Conservation (phyloP, 2,113 vertebrate genomes). For the Thryonomys swinderianus region DNA sequence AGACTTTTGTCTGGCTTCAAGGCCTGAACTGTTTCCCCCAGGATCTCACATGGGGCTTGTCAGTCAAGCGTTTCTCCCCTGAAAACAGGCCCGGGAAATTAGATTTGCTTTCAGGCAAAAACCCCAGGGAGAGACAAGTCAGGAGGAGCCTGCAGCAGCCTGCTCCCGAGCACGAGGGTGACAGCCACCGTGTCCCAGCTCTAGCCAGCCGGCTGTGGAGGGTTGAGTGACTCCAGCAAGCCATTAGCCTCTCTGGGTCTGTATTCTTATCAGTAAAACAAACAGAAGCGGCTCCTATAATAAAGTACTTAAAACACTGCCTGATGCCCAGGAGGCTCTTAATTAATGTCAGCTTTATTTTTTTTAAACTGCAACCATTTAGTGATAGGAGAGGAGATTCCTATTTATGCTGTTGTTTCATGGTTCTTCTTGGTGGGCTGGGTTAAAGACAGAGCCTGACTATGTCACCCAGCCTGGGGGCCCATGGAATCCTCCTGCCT, state of each 20-base stretch:
- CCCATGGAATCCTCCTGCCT: not conserved
- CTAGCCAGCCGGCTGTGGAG: not conserved
- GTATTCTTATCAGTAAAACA: not conserved
- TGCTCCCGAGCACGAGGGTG: fast-evolving
- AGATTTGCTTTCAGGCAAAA: not conserved
- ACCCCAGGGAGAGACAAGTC: not conserved
- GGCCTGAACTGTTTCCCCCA: not conserved
- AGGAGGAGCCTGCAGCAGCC: not conserved
- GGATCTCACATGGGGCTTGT: not conserved
- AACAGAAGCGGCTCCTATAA: not conserved
- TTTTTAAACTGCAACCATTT: not conserved
- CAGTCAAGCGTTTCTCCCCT: slow-evolving; percentile 6
- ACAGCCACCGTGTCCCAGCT: not conserved
- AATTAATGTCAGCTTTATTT: not conserved
- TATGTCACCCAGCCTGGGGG: not conserved
- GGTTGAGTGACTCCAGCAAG: not conserved
- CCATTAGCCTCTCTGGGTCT: not conserved
- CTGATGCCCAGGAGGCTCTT: not conserved
- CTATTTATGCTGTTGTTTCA: not conserved
- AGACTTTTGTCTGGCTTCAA: not conserved
- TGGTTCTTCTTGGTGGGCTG: not conserved
- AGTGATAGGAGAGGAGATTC: not conserved
- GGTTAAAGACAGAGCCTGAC: not conserved
- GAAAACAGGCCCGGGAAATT: slow-evolving; percentile 16
- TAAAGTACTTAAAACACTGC: not conserved